Base-by-base conservation (phyloP, 37 sponge, comb jelly and placozoan genomes). In the Amphimedon queenslandica region DNA sequence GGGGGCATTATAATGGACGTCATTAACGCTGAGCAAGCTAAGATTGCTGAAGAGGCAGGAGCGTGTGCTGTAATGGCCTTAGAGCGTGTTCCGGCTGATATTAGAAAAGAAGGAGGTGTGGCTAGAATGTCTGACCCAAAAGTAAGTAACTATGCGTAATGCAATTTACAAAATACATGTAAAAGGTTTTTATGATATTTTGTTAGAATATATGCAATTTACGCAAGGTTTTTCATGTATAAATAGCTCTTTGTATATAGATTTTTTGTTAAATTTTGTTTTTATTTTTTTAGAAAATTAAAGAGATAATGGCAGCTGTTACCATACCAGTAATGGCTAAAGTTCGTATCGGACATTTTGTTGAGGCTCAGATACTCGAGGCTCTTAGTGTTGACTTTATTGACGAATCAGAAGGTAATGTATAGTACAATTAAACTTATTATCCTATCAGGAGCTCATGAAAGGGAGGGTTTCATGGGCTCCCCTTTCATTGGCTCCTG, bases 281-380 rank as follows among this genome's bases (percentile, higher is more conserved):
- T 61, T 37, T 13, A 11, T 23, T 61, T n/a, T 64, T 42, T 16
- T 67, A 83, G 84, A 88, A 55, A 37, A 72, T 90, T 16, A 90
- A 81, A 69, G 82, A 76, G 47, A 90, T 90, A 11, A 77, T 80
- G 78, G 47, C 40, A 24, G 77, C 86, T 21, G 90, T 90, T 27
- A 84, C 90, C 21, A 90, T 90, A 31, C 90, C 90, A n/a, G 90
- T 90, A 6, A 90, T 90, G 90, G 90, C 90, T n/a, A 90, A 90
- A 64, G 84, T 87, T 6, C 57, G 90, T 0, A 90, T 90, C 34
- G 90, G 90, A 3, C 90, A 90, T 67, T 90, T 90, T 84, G 90
- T 76, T 25, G 90, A 90, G 78, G 90, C 90, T n/a, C 90, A 90
- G 70, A 90, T 90, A 56, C 77, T 90, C 1, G 77, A 90, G 37